Percentiles rank a stretch among this genome's conserved stretches.
These are phyloP conservation scores for Tringa solitaria DNA, from an alignment of 2,113 vertebrate species.

Conservation along the genomic window DNA sequence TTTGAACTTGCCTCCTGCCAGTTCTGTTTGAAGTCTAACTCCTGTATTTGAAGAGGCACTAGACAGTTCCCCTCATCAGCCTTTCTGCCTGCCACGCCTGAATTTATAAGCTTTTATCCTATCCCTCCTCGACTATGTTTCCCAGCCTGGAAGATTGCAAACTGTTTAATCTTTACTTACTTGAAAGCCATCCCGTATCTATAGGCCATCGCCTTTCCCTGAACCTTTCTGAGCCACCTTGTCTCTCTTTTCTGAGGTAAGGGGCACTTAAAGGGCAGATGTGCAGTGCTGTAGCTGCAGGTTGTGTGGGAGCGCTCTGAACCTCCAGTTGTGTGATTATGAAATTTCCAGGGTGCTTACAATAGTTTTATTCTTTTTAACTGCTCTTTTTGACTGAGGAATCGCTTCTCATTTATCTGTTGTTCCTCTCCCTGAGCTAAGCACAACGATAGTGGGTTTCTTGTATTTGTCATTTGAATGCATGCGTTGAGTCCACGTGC, in stretches of 20 bases:
- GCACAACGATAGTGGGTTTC: neutral
- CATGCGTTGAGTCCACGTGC: neutral
- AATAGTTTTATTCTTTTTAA: neutral
- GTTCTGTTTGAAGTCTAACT: neutral
- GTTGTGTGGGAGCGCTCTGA: neutral
- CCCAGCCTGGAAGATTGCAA: neutral
- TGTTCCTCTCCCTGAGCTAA: neutral
- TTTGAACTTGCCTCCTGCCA: neutral
- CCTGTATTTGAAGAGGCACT: no score
- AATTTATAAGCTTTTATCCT: neutral
- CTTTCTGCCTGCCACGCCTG: neutral
- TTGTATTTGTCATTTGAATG: neutral
- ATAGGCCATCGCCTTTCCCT: neutral
- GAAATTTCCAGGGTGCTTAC: neutral
- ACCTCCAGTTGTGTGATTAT: neutral
- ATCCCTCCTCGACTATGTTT: accelerated
- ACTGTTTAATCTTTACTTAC: neutral
- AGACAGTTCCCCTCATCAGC: neutral
- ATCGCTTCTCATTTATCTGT: neutral
- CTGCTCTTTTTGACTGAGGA: neutral
- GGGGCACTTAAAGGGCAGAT: accelerated
- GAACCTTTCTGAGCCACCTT: neutral
- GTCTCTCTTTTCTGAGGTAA: neutral
- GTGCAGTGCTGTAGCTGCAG: neutral
- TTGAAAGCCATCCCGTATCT: neutral